Base-by-base conservation (phyloP, 2,888 invertebrate species). In the Carterocephalus palaemon region DNA sequence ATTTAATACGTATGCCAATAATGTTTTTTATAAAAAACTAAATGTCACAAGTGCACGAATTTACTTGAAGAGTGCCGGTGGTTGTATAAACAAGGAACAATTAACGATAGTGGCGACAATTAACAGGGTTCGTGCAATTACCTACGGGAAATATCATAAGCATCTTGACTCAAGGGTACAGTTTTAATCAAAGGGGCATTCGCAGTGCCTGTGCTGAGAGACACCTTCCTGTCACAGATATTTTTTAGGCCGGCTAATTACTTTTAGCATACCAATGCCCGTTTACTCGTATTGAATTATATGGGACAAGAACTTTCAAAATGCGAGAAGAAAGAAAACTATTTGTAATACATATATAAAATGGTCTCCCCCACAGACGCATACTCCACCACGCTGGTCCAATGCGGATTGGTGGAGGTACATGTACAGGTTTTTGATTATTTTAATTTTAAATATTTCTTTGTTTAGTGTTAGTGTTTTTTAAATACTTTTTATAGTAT, bases 111-210 rank as follows among this genome's bases (percentile, higher is more conserved):
- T 52, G 46, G 43, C 45, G 42, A 55, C 50, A 57, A 72, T 77
- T 73, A 72, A 73, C 64, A 66, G 63, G 57, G 62, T 57, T 59
- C 47, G 48, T 64, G 60, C 67, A 78, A 55, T 62, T 83, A 82
- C 84, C 78, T 74, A 71, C 75, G 74, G 79, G 76, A 80, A 75
- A 80, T 76, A 76, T 80, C 74, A 76, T 75, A 75, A 77, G 73
- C 68, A 67, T 74, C 65, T 57, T 53, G 49, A 47, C 53, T 52
- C 67, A 69, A 77, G 71, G 76, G 71, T 76, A 69, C 56, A 60
- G 63, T 62, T 69, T 69, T 62, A 64, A 65, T 64, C 64, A 60
- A 46, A 51, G 49, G 52, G 52, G 49, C 49, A 57, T 55, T 58
- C 57, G 64, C 58, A 60, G 67, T 69, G 59, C 57, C 19, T 17